phyloP scores from a whole-genome alignment of 2,797 vertebrate species.

The Mormyrus proboscirostris region DNA sequence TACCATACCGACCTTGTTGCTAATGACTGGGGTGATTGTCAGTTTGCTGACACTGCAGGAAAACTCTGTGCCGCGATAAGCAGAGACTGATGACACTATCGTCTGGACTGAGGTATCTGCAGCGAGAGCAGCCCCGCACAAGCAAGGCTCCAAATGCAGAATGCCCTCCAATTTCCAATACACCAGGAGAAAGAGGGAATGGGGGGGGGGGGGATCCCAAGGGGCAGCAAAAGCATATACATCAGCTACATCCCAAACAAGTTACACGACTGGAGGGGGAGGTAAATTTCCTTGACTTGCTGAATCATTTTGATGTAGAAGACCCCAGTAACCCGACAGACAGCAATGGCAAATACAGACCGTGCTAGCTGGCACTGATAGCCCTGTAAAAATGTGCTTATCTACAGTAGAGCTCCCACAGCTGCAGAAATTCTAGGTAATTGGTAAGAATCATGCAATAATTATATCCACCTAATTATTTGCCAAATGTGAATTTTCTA shows the following conservation, averaged over 20 bases:
- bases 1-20: not conserved
- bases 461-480: not conserved
- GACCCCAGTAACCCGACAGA: not conserved
- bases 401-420: not conserved
- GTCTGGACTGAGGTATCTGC: not conserved
- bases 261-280: not conserved
- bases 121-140: not conserved
- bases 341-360: not conserved
- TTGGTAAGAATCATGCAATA: not conserved
- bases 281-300: not conserved
- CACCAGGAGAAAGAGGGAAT: not conserved
- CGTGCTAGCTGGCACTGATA: not conserved
- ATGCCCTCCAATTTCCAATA: not conserved
- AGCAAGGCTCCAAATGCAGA: not conserved
- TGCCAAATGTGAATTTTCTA: constrained; percentile 1
- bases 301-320: not conserved
- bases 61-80: not conserved
- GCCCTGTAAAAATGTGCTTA: not conserved
- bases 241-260: not conserved
- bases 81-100: not conserved
- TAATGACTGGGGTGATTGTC: not conserved
- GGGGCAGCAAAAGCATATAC: not conserved
- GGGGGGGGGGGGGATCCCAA: not conserved
- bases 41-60: constrained; percentile 1
- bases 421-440: constrained; percentile 4